Conservation (phyloP, 1,140 invertebrate genomes). For the Hypsibius dujardini region DNA sequence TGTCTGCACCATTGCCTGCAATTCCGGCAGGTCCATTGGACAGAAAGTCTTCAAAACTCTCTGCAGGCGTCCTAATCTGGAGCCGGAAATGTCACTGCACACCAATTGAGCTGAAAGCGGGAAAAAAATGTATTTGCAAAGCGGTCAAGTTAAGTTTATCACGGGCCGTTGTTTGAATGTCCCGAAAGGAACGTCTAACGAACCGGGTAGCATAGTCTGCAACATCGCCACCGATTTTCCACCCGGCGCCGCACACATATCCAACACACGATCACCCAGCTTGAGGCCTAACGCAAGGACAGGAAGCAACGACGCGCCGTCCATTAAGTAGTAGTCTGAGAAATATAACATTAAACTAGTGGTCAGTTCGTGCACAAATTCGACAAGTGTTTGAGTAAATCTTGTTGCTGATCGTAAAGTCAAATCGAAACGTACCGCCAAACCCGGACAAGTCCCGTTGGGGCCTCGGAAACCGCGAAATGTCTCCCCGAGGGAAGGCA, state of each 20-base stretch:
- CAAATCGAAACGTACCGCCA: conserved; percentile 34
- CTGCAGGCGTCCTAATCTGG: conserved; percentile 45
- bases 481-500: conserved; percentile 52
- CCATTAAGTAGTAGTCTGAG: conserved; percentile 47
- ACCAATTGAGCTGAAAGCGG: conserved; percentile 40
- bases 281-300: conserved; percentile 67
- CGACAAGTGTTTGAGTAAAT: background rate
- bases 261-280: conserved; percentile 57
- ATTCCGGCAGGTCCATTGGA: conserved; percentile 30
- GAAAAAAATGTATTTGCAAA: background rate
- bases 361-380: background rate
- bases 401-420: background rate
- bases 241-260: conserved; percentile 88
- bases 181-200: conserved; percentile 18
- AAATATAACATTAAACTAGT: background rate
- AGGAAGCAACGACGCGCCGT: conserved; percentile 71
- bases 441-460: conserved; percentile 43
- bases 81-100: conserved; percentile 55
- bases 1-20: conserved; percentile 38
- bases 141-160: too few relatives aligned
- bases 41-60: conserved; percentile 47
- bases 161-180: background rate
- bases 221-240: conserved; percentile 73
- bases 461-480: conserved; percentile 49
- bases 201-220: conserved; percentile 60